Base-by-base conservation (phyloP, 2,888 invertebrate species). In the Muscina levida region DNA sequence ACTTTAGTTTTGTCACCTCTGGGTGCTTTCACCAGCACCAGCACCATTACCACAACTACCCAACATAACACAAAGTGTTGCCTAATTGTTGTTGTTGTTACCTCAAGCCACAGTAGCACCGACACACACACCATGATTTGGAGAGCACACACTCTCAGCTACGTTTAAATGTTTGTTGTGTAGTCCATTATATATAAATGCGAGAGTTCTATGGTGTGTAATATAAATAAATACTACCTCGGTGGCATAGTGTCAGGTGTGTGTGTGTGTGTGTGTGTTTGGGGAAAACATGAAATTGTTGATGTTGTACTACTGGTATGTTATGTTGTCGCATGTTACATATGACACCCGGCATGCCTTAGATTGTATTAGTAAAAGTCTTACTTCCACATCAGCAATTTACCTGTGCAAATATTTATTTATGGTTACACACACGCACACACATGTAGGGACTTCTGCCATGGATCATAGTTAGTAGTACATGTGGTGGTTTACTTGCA, bases 341-440 rank as follows among this genome's bases (percentile, higher is more conserved):
- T n/a, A n/a, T n/a, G n/a, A n/a, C n/a, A n/a, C n/a, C n/a, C n/a
- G n/a, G n/a, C n/a, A n/a, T n/a, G n/a, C n/a, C n/a, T 31, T 31
- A 31, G 31, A 31, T 8, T 3, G 31, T 31, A 31, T 31, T 31
- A 31, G 31, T 31, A 31, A 5, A 5, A 26, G 42, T 62, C 42
- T 62, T 62, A 62, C 62, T 75, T 79, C 68, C 51, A 37, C 72
- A 72, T 76, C 65, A 80, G 37, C 79, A 76, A 80, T 70, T 72
- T 79, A 80, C 72, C 72, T 73, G 65, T 66, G 31, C 19, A 80
- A 76, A 76, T 70, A 73, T 76, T 73, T 76, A 70, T 72, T 76
- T 77, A 73, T 70, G 70, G 57, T 59, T 68, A 67, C 57, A 73
- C 65, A 46, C 46, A 66, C 26, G 24, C 22, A 42, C 11, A 65